phyloP scores from a whole-genome alignment of 2,113 vertebrate genomes.

The Mixornis gularis region DNA sequence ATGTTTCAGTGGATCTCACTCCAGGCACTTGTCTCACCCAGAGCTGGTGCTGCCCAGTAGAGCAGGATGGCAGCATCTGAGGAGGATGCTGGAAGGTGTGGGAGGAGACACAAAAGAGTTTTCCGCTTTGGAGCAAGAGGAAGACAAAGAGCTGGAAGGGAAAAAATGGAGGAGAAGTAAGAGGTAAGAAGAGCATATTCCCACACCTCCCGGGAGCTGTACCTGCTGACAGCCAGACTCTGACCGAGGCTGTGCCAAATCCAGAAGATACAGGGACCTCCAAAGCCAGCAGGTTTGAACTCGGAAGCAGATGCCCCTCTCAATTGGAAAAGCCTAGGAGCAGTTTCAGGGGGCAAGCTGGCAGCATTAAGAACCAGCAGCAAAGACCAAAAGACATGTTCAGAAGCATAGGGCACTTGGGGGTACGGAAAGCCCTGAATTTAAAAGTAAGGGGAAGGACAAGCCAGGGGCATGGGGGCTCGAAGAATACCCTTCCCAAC shows the following conservation, averaged over 20 bases:
- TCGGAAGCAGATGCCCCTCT: neutral
- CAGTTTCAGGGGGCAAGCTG: neutral
- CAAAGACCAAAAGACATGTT: neutral
- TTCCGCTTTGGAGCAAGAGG: neutral
- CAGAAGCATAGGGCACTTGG: neutral
- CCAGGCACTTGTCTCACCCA: rapidly evolving
- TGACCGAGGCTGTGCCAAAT: rapidly evolving
- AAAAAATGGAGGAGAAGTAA: neutral
- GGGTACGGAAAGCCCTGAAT: neutral
- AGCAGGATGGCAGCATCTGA: neutral
- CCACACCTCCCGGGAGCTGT: neutral
- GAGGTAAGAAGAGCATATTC: neutral
- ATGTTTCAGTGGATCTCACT: neutral
- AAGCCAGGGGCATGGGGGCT: neutral
- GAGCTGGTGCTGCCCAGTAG: neutral
- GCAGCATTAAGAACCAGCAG: neutral
- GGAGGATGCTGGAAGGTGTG: neutral
- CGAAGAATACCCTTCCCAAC: constrained; percentile 71
- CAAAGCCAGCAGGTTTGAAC: neutral
- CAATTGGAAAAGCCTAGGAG: neutral
- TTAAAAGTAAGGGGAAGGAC: neutral
- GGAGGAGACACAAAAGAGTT: neutral
- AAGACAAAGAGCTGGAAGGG: neutral
- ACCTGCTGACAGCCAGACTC: neutral
- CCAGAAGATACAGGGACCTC: rapidly evolving